Conservation (phyloP, 1,140 invertebrate species). For the Brachionus rotundiformis region DNA sequence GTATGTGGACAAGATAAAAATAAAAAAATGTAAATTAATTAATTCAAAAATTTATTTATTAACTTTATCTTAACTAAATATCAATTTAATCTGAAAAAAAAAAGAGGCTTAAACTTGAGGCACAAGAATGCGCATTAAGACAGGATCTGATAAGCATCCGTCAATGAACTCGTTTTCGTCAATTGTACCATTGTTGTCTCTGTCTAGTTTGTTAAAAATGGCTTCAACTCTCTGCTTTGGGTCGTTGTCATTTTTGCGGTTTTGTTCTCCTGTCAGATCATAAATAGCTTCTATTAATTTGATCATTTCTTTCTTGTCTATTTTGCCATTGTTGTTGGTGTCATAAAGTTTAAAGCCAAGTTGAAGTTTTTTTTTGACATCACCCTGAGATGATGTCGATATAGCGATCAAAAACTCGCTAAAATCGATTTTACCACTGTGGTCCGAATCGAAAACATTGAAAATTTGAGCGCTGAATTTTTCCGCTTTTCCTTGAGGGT, state of each 20-base stretch:
- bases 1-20: neutral
- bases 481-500: conserved; percentile 29
- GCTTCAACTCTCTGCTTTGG: conserved; percentile 50
- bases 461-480: conserved; percentile 37
- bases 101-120: conserved; percentile 22
- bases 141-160: conserved; percentile 30
- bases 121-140: neutral
- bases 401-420: conserved; percentile 51
- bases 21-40: conserved; percentile 12
- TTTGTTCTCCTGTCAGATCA: conserved; percentile 49
- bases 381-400: conserved; percentile 44
- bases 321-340: conserved; percentile 48
- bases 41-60: neutral
- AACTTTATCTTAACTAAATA: neutral
- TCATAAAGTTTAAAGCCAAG: conserved; percentile 48
- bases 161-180: conserved; percentile 46
- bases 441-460: conserved; percentile 43
- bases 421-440: conserved; percentile 52
- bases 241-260: conserved; percentile 42
- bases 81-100: neutral
- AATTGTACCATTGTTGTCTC: conserved; percentile 46
- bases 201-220: conserved; percentile 46
- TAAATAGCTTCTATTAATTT: conserved; percentile 50
- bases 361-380: conserved; percentile 37
- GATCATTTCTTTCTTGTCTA: conserved; percentile 50